A percentile compares a stretch with the other conserved stretches of the same genome.
phyloP scores from a whole-genome alignment of 2,797 vertebrate genomes.

The Oreonectes daqikongensis region DNA sequence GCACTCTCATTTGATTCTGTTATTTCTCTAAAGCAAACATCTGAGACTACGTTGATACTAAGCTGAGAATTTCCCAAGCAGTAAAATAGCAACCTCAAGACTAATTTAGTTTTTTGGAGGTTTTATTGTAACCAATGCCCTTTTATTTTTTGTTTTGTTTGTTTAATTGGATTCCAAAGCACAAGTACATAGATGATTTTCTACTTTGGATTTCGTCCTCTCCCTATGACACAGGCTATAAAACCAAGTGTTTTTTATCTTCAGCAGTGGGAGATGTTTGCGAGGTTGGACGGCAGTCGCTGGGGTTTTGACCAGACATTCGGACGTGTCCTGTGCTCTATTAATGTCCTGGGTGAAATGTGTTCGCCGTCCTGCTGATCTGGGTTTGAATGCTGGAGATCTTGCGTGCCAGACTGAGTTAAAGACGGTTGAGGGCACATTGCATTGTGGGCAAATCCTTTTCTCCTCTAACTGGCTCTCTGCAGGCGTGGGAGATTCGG shows the following conservation, averaged over 20 bases:
- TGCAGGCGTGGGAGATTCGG: constrained; percentile 6
- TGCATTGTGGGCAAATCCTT: constrained; percentile 80
- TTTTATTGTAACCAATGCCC: too few species aligned
- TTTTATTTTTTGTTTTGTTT: too few species aligned
- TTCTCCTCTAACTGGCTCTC: constrained; percentile 68
- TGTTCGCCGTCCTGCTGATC: constrained; percentile 69
- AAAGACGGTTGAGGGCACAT: constrained; percentile 77
- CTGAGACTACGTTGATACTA: too few species aligned
- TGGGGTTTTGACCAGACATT: constrained; percentile 57
- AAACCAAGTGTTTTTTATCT: neutral
- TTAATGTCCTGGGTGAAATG: constrained; percentile 29
- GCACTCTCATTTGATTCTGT: too few species aligned
- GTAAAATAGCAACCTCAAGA: too few species aligned
- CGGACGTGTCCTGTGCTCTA: constrained; percentile 39
- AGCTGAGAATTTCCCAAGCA: too few species aligned
- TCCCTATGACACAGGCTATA: too few species aligned
- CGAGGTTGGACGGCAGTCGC: constrained; percentile 58
- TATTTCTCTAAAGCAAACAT: too few species aligned
- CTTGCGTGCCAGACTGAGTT: constrained; percentile 74
- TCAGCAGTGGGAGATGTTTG: neutral
- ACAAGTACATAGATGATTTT: too few species aligned
- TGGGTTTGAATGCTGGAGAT: constrained; percentile 72
- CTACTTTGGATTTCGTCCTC: too few species aligned
- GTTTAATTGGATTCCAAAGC: too few species aligned
- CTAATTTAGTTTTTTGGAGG: too few species aligned